phyloP scores from a whole-genome alignment of 1,140 invertebrate genomes.

The Drosophila asahinai region DNA sequence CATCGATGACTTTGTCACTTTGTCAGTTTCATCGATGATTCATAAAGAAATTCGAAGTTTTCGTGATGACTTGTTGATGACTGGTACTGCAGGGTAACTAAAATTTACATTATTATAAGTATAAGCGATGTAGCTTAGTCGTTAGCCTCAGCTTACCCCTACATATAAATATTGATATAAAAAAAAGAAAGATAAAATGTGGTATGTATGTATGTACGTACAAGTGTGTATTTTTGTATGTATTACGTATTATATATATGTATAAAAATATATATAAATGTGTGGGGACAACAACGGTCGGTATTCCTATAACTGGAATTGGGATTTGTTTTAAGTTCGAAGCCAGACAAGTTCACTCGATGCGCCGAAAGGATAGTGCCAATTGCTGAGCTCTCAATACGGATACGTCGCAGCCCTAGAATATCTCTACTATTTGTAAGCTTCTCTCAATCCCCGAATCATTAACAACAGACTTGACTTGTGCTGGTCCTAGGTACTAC shows the following conservation, averaged over 20 bases:
- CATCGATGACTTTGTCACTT: too few relatives aligned
- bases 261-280: constrained; percentile 7
- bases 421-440: constrained; percentile 23
- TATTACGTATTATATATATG: constrained; percentile 29
- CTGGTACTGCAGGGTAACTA: neutral
- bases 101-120: constrained; percentile 18
- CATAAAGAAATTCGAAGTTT: too few relatives aligned
- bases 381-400: neutral
- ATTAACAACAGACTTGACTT: constrained; percentile 56
- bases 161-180: constrained; percentile 28
- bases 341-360: neutral
- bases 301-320: constrained; percentile 12
- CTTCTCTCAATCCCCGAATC: constrained; percentile 25
- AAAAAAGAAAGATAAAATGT: constrained; percentile 17
- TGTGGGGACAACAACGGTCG: neutral
- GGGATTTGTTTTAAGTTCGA: constrained; percentile 10
- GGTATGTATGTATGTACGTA: constrained; percentile 23
- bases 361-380: constrained; percentile 20
- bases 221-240: constrained; percentile 55
- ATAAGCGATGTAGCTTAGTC: constrained; percentile 42
- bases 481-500: constrained; percentile 63
- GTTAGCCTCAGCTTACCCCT: constrained; percentile 36
- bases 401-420: neutral
- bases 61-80: too few relatives aligned
- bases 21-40: too few relatives aligned